These are phyloP conservation scores for Plecturocebus donacophilus DNA, from an alignment of 2,113 vertebrate genomes.

Conservation along the genomic window DNA sequence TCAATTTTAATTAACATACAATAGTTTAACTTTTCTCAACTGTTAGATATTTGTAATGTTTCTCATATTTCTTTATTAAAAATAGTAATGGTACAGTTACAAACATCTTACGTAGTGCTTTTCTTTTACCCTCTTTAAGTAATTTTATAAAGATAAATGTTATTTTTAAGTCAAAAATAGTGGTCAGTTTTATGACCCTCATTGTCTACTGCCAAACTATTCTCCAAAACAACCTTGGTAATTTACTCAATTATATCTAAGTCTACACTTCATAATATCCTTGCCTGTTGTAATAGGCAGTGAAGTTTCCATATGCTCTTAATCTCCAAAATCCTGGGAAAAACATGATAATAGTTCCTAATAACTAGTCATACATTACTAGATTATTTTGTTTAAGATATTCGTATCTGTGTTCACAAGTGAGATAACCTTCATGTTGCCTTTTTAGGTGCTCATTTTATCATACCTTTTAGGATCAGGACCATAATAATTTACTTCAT, in stretches of 20 bases:
- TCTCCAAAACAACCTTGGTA: background rate
- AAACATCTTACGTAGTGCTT: background rate
- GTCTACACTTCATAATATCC: background rate
- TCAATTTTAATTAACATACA: background rate
- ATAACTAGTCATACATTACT: background rate
- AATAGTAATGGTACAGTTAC: background rate
- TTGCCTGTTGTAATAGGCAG: background rate
- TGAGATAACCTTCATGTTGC: background rate
- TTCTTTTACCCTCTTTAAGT: background rate
- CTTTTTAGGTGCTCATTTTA: background rate
- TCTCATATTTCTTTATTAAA: constrained; percentile 25
- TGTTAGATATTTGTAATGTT: background rate
- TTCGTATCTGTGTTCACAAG: background rate
- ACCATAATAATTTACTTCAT: background rate
- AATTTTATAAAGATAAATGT: constrained; percentile 33
- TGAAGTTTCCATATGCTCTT: background rate
- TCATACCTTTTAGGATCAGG: background rate
- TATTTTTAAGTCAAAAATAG: background rate
- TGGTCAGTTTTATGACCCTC: background rate
- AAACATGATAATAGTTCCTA: background rate
- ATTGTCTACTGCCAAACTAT: background rate
- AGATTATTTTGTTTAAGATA: constrained; percentile 23
- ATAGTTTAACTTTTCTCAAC: background rate
- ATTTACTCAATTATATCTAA: background rate
- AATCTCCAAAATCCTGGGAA: background rate